phyloP scores from a whole-genome alignment of 2,888 invertebrate genomes.

The Hemicrepidius hirtus region DNA sequence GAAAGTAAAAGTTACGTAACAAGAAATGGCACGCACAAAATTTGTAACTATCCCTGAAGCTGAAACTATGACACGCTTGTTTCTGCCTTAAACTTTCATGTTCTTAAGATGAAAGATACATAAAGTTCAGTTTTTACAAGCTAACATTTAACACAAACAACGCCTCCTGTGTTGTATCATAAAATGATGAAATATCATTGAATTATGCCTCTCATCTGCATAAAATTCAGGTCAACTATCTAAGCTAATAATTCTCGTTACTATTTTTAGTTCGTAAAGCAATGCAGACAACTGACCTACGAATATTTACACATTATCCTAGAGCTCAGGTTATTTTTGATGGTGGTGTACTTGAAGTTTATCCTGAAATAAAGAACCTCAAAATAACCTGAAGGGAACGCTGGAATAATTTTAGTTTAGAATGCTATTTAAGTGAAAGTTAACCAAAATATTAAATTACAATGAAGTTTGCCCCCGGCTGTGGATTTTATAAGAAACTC shows the following conservation, averaged over 20 bases:
- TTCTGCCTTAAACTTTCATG: neutral
- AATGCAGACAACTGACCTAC: conserved; percentile 9
- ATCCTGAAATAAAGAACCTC: conserved; percentile 3
- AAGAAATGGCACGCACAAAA: conserved; percentile 38
- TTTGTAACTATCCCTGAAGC: conserved; percentile 12
- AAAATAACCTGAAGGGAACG: conserved; percentile 7
- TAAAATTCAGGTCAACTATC: conserved; percentile 49
- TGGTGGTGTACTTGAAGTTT: conserved; percentile 22
- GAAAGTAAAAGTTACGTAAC: conserved; percentile 36
- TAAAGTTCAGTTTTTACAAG: conserved; percentile 34
- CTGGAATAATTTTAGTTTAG: conserved; percentile 6
- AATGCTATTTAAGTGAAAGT: conserved; percentile 5
- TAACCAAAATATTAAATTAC: conserved; percentile 7
- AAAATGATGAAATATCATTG: conserved; percentile 49
- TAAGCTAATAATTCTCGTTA: conserved; percentile 29
- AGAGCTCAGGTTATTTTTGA: conserved; percentile 12
- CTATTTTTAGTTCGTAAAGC: conserved; percentile 13
- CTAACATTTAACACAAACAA: conserved; percentile 51
- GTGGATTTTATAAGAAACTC: too few species aligned
- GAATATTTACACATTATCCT: neutral
- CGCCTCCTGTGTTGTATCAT: conserved; percentile 53
- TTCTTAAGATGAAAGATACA: neutral
- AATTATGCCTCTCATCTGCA: conserved; percentile 45
- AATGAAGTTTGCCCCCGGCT: too few species aligned
- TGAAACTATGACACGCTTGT: neutral